phyloP scores from a whole-genome alignment of 2,888 invertebrate species.

The Cephus pulcher region DNA sequence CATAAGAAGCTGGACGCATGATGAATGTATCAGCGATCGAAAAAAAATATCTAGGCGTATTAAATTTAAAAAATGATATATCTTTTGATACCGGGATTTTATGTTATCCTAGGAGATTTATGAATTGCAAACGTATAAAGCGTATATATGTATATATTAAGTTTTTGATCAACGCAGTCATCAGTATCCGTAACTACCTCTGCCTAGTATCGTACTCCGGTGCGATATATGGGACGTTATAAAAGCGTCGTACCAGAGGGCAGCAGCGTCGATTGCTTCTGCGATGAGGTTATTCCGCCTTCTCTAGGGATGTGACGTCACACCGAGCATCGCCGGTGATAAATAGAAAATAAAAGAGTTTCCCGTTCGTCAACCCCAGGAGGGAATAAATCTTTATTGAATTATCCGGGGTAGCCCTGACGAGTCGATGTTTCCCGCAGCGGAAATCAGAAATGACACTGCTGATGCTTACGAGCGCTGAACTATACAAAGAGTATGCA shows the following conservation, averaged over 20 bases:
- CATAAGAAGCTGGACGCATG: too few species aligned
- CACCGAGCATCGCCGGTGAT: constrained; percentile 7
- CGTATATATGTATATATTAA: background rate
- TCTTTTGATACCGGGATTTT: background rate
- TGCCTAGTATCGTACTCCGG: background rate
- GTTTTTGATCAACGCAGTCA: background rate
- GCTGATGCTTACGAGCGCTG: background rate
- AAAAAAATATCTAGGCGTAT: background rate
- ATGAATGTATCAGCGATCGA: background rate
- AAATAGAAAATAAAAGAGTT: constrained; percentile 12
- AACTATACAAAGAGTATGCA: background rate
- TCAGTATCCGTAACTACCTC: background rate
- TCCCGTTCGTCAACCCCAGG: constrained; percentile 6
- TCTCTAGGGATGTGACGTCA: constrained; percentile 9
- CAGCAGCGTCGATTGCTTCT: constrained; percentile 5
- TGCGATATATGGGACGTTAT: background rate
- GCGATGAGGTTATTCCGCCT: constrained; percentile 8
- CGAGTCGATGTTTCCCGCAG: background rate
- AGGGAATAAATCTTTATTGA: constrained; percentile 6
- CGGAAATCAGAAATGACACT: constrained; percentile 8
- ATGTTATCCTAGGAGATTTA: background rate
- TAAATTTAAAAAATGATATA: background rate
- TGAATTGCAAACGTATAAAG: background rate
- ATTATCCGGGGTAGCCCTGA: background rate
- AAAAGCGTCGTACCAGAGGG: constrained; percentile 6